Evolutionary conservation across 2,888 invertebrate species (phyloP).

Genomic region (Xestia rhomboidea): DNA sequence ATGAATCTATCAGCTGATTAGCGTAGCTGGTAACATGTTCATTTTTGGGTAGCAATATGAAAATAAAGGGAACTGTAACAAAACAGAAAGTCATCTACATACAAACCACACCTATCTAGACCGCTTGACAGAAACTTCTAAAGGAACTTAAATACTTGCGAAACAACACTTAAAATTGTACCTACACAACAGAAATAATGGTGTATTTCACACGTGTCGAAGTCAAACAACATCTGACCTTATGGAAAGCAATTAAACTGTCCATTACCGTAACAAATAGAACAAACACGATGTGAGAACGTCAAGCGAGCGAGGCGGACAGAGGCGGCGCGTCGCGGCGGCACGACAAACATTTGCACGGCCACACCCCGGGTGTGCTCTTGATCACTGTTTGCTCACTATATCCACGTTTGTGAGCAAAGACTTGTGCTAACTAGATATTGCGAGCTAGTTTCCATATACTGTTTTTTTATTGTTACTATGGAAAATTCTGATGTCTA

Average conservation of each 20-base stretch:
- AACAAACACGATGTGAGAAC: slow-evolving; percentile 81
- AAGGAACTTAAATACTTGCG: background rate
- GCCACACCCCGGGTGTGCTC: slow-evolving; percentile 81
- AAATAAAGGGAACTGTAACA: background rate
- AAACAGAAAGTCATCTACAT: background rate
- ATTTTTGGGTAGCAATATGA: background rate
- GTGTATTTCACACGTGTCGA: slow-evolving; percentile 61
- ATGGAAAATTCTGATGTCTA: background rate
- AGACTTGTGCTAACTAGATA: slow-evolving; percentile 31
- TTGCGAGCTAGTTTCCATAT: background rate
- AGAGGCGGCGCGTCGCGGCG: slow-evolving; percentile 69
- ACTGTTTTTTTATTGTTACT: background rate
- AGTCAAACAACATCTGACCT: slow-evolving; percentile 77
- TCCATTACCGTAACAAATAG: slow-evolving; percentile 86
- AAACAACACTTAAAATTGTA: slow-evolving; percentile 7
- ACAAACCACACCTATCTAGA: background rate
- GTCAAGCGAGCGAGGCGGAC: slow-evolving; percentile 69
- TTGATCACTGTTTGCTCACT: slow-evolving; percentile 77
- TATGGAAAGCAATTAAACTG: slow-evolving; percentile 81
- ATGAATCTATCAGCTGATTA: background rate
- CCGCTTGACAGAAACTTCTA: background rate
- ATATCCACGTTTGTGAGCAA: slow-evolving; percentile 66
- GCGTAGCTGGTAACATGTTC: background rate
- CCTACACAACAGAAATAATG: slow-evolving; percentile 9
- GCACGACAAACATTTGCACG: slow-evolving; percentile 81